phyloP scores from a whole-genome alignment of 2,888 invertebrate species.

The Helicoverpa assulta region DNA sequence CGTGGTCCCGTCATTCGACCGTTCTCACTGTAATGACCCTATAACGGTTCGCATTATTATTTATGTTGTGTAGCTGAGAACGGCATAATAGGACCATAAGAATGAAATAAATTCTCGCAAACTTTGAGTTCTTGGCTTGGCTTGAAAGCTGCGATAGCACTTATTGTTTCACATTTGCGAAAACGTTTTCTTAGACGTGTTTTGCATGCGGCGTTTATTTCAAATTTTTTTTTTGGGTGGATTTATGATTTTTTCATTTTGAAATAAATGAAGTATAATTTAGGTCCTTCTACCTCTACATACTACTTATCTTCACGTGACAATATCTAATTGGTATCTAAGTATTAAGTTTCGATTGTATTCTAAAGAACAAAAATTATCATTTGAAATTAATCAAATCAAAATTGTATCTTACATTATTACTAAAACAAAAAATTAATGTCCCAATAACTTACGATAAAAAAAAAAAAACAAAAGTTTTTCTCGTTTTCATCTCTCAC shows the following conservation, averaged over 20 bases:
- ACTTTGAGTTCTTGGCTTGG: conserved; percentile 85
- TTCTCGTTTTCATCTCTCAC: neutral
- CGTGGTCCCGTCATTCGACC: conserved; percentile 78
- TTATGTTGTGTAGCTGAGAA: conserved; percentile 89
- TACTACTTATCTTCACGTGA: too few relatives aligned
- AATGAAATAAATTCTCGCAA: conserved; percentile 88
- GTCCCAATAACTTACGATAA: neutral
- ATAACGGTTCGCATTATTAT: conserved; percentile 89
- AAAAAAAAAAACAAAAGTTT: neutral
- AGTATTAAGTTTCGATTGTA: too few relatives aligned
- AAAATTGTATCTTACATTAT: too few relatives aligned
- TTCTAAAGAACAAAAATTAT: too few relatives aligned
- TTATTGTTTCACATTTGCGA: conserved; percentile 85
- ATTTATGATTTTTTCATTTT: neutral
- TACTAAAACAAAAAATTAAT: neutral
- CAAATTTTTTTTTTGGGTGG: conserved; percentile 44
- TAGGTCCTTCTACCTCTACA: too few relatives aligned
- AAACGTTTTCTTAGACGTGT: conserved; percentile 77
- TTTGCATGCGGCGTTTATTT: conserved; percentile 75
- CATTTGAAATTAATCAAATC: too few relatives aligned
- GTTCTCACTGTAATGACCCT: conserved; percentile 87
- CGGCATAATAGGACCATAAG: conserved; percentile 89
- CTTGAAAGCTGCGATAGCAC: conserved; percentile 83
- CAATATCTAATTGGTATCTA: too few relatives aligned
- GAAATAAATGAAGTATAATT: too few relatives aligned